A percentile compares a stretch with the other conserved stretches of the same genome.
Evolutionary conservation across 2,113 vertebrate species (phyloP).

Genomic region (Podarcis muralis): DNA sequence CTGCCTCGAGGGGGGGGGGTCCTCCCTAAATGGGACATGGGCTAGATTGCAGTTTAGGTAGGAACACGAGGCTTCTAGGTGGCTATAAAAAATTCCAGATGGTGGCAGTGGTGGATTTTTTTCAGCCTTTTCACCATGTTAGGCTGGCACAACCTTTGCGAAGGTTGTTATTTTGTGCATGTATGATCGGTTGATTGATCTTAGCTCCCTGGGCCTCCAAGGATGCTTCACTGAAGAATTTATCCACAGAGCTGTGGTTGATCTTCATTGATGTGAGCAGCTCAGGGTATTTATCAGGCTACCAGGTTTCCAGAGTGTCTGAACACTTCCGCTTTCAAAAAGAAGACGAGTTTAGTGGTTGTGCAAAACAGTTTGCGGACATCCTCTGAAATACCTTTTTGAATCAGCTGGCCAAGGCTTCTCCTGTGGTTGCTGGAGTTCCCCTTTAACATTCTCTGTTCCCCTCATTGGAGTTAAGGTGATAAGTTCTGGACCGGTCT

Average conservation of each 20-base stretch:
- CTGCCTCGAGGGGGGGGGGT: no score
- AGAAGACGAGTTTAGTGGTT: neutral
- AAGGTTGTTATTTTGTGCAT: no score
- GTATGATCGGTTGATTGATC: neutral
- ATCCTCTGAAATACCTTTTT: neutral
- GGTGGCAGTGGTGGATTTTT: neutral
- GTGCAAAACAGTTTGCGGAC: neutral
- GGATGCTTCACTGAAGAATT: neutral
- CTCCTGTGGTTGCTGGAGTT: neutral
- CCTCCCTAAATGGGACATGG: accelerated
- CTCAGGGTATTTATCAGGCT: neutral
- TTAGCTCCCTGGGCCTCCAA: no score
- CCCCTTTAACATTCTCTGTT: neutral
- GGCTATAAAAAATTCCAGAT: neutral
- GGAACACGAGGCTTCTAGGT: no score
- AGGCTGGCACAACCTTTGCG: neutral
- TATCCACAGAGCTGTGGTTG: neutral
- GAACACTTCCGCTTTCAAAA: neutral
- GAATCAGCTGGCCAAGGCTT: neutral
- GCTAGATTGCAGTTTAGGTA: accelerated
- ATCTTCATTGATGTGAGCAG: neutral
- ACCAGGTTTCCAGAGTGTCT: neutral
- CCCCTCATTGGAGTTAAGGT: neutral
- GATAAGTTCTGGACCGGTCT: neutral
- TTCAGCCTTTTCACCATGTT: neutral